Percentiles rank a stretch among this genome's conserved stretches.
phyloP scores from a whole-genome alignment of 2,888 invertebrate genomes.

The Ochlodes sylvanus region DNA sequence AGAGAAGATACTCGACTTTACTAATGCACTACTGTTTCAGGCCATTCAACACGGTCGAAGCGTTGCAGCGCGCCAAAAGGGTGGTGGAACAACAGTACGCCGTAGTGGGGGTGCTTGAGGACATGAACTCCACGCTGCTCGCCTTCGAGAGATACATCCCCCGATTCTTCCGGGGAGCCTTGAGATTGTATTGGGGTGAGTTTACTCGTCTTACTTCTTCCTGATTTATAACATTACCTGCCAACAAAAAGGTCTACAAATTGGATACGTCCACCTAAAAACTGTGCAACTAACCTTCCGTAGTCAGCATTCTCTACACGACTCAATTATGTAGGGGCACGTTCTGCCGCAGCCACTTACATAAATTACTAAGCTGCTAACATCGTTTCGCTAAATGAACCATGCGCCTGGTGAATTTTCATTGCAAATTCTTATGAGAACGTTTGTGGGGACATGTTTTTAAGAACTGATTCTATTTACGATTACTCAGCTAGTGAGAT shows the following conservation, averaged over 20 bases:
- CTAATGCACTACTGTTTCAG: slow-evolving; percentile 67
- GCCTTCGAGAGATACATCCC: slow-evolving; percentile 95
- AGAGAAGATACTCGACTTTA: too few species aligned
- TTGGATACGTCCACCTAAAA: too few species aligned
- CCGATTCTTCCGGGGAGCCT: slow-evolving; percentile 92
- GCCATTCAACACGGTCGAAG: slow-evolving; percentile 93
- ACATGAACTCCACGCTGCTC: slow-evolving; percentile 92
- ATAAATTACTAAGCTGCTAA: not conserved
- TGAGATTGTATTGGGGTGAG: slow-evolving; percentile 92
- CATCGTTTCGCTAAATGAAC: not conserved
- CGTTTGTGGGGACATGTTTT: not conserved
- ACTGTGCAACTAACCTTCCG: not conserved
- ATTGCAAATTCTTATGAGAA: not conserved
- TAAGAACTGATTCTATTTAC: too few species aligned
- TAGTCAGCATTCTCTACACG: not conserved
- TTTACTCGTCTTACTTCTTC: not conserved
- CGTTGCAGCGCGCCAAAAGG: slow-evolving; percentile 92
- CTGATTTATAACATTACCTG: too few species aligned
- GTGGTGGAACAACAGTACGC: slow-evolving; percentile 95
- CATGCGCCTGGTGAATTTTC: not conserved
- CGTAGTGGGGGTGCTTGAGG: slow-evolving; percentile 95
- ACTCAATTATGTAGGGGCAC: not conserved
- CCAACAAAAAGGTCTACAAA: too few species aligned
- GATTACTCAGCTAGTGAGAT: too few species aligned
- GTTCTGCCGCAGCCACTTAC: not conserved